These are phyloP conservation scores for Epirrhoe tristata DNA, from an alignment of 2,888 invertebrate species.

Conservation along the genomic window DNA sequence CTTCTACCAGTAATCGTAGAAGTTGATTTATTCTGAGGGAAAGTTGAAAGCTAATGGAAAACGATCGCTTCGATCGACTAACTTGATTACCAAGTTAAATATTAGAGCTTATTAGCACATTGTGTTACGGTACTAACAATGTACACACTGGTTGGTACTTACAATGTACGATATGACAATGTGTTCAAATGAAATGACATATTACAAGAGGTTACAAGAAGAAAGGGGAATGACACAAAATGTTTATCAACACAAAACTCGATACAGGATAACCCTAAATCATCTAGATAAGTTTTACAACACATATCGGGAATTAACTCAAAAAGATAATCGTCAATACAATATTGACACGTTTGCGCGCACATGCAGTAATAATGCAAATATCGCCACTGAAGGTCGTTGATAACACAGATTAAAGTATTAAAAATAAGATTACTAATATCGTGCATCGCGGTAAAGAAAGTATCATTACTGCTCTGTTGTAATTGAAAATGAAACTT, in stretches of 20 bases:
- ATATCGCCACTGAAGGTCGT: slow-evolving; percentile 36
- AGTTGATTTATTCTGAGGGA: slow-evolving; percentile 11
- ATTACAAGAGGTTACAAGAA: background rate
- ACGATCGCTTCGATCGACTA: background rate
- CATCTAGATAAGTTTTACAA: slow-evolving; percentile 18
- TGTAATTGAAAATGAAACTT: background rate
- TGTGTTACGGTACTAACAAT: too few species aligned
- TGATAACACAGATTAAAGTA: slow-evolving; percentile 39
- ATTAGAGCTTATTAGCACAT: background rate
- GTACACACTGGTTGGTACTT: too few species aligned
- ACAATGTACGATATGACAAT: background rate
- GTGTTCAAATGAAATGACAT: background rate
- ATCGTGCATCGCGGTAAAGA: background rate
- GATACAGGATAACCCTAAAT: slow-evolving; percentile 9
- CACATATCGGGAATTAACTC: slow-evolving; percentile 13
- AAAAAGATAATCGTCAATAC: slow-evolving; percentile 14
- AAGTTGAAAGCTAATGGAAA: slow-evolving; percentile 11
- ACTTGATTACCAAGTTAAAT: background rate
- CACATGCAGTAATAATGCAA: slow-evolving; percentile 42
- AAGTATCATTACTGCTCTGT: background rate
- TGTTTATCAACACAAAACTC: background rate
- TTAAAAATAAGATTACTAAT: slow-evolving; percentile 26
- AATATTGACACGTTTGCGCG: slow-evolving; percentile 29
- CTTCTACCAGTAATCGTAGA: background rate
- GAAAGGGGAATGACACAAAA: slow-evolving; percentile 1